Evolutionary conservation across 2,113 vertebrate genomes (phyloP), one percentile per base, ranked within the genome.

Genomic region (Cricetomys ansorgei): DNA sequence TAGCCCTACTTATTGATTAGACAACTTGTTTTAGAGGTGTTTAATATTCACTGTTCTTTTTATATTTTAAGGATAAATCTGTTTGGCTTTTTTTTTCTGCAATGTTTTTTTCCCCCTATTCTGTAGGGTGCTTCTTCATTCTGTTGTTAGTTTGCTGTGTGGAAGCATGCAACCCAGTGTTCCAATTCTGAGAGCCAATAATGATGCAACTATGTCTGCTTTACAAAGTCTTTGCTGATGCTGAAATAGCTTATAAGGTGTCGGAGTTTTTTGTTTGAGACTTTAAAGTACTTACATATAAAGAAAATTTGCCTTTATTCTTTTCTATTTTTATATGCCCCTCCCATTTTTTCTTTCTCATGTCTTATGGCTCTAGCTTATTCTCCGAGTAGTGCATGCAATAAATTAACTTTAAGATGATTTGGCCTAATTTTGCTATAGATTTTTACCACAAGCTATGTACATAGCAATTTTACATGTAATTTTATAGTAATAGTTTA

Each of bases 401-500:
- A 87, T 11, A 65, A 7, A 50, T 17, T 37, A 89, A 67, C 45
- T 57, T 90, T 88, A 64, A 59, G 34, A 23, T 45, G 80, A 90
- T 57, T 80, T 88, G 59, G 7, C 3, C 53, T 86, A 37, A 0
- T 48, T 94, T 92, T 89, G 5, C 19, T 43, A 67, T 2, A 25
- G 64, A 75, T 59, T 73, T 79, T 31, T 83, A 64, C 4, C 11
- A 34, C 37, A 53, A 55, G 34, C 19, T 84, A 65, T 73, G 43
- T 50, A 0, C 31, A 73, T 13, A 64, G 88, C 43, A 91, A 70
- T 73, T 75, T 94, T 77, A 88, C 2, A 29, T 13, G 0, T 88
- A 45, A 62, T 45, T 81, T 94, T 86, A 48, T 87, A 12, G 16
- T 83, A 75, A 79, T 12, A 92, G 64, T 79, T 45, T 53, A 84